Percentiles rank a stretch among this genome's conserved stretches.
Conservation (phyloP, 1,140 invertebrate genomes). For the Parapsyche elsis region DNA sequence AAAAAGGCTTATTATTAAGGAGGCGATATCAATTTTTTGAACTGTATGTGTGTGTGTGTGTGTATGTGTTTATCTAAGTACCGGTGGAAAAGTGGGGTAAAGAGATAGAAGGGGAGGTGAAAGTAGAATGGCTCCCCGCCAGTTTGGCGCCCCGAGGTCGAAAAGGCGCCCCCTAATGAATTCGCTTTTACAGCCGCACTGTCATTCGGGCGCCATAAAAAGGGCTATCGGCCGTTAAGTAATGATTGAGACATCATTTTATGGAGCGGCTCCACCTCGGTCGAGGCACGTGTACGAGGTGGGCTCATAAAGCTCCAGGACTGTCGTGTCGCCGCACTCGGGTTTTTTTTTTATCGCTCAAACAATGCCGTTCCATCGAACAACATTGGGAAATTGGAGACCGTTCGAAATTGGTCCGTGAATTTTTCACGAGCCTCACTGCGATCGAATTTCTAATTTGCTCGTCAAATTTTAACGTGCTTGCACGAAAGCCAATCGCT, state of each 20-base stretch:
- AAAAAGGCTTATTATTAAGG: slow-evolving; percentile 15
- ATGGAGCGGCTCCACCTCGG: neutral
- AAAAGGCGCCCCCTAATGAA: slow-evolving; percentile 45
- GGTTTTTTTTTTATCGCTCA: too few species aligned
- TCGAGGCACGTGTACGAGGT: neutral
- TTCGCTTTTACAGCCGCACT: slow-evolving; percentile 52
- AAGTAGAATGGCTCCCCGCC: too few species aligned
- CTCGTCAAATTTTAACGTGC: neutral
- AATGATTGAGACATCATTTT: slow-evolving; percentile 55
- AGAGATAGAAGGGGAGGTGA: too few species aligned
- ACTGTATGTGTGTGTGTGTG: too few species aligned
- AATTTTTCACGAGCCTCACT: neutral
- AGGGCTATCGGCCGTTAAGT: slow-evolving; percentile 45
- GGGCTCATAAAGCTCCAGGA: neutral
- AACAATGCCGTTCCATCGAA: too few species aligned
- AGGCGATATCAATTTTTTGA: neutral
- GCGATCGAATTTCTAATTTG: slow-evolving; percentile 23
- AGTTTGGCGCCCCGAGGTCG: neutral
- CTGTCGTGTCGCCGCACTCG: too few species aligned
- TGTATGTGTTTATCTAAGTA: too few species aligned
- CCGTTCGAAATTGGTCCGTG: slow-evolving; percentile 17
- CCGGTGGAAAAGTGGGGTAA: too few species aligned
- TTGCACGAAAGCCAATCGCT: neutral
- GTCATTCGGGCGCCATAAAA: slow-evolving; percentile 49
- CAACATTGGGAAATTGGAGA: too few species aligned